phyloP scores from a whole-genome alignment of 1,140 invertebrate species.

The Anadara kagoshimensis region DNA sequence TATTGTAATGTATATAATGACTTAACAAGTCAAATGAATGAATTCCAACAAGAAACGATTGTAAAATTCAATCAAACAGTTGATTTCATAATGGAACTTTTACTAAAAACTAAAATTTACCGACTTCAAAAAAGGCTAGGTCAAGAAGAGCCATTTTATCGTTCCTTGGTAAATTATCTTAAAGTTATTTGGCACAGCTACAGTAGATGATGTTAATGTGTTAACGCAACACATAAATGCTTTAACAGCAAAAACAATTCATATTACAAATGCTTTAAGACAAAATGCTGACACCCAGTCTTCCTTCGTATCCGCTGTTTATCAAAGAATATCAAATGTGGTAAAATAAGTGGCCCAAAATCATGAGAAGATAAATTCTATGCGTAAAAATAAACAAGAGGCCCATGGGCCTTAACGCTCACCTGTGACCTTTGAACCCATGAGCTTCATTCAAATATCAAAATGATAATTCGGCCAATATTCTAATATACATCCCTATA shows the following conservation, averaged over 20 bases:
- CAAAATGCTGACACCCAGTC: background rate
- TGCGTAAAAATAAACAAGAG: too few relatives aligned
- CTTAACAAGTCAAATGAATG: slow-evolving; percentile 6
- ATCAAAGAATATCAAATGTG: slow-evolving; percentile 9
- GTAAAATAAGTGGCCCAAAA: slow-evolving; percentile 8
- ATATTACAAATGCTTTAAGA: background rate
- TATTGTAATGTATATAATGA: background rate
- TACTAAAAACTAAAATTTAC: background rate
- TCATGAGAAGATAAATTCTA: slow-evolving; percentile 22
- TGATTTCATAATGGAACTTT: background rate
- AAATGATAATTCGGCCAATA: too few relatives aligned
- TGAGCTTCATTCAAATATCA: too few relatives aligned
- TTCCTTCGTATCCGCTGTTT: slow-evolving; percentile 5
- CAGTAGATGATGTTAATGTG: slow-evolving; percentile 21
- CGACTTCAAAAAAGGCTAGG: background rate
- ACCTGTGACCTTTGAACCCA: too few relatives aligned
- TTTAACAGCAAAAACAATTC: background rate
- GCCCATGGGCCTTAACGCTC: too few relatives aligned
- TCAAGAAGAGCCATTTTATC: slow-evolving; percentile 8
- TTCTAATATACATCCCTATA: too few relatives aligned
- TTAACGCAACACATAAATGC: slow-evolving; percentile 15
- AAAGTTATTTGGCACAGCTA: slow-evolving; percentile 26
- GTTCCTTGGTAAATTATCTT: slow-evolving; percentile 22
- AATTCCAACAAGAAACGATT: background rate
- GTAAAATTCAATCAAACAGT: background rate